Evolutionary conservation across 2,888 invertebrate genomes (phyloP), one percentile per base, ranked within the genome.

Genomic region (Dicyrtoma fusca): DNA sequence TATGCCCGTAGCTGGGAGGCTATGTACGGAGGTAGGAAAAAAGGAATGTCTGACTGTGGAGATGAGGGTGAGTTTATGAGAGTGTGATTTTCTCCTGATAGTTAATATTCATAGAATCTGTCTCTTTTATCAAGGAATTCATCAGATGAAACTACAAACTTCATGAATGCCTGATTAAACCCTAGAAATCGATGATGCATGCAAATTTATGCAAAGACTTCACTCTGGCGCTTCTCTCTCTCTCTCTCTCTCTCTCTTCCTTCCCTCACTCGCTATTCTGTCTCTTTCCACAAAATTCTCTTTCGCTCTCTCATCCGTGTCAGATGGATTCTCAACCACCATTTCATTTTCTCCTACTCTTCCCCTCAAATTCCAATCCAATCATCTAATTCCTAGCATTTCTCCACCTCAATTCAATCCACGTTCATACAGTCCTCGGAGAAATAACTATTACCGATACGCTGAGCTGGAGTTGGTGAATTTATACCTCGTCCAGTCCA

Each of bases 161-260:
- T 59, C 61, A 73, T 73, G 71, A 73, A 73, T 75, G 71, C 61
- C 72, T 75, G 72, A 72, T 75, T 75, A 72, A 75, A 75, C 72
- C 59, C 71, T 61, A 51, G 69, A 71, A 75, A 75, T 75, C 71
- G 71, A 75, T 71, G 71, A 71, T 65, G 69, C 73, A 69, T 75
- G 68, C 73, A 73, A 75, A 75, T 75, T 73, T 75, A 73, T 75
- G 73, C 75, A 73, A 74, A 68, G 68, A 65, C 68, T 71, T 74
- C 71, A 61, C 71, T 49, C 25, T 49, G 11, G n/a, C n/a, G n/a
- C n/a, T n/a, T n/a, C n/a, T n/a, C n/a, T n/a, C n/a, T n/a, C n/a
- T n/a, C n/a, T 66, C 63, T 62, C 59, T 62, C 59, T 63, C 49
- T 61, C 51, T 66, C 59, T 49, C 64, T 14, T 49, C 34, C 23